Percentiles rank a stretch among this genome's conserved stretches.
These are phyloP conservation scores for Zapornia atra DNA, from an alignment of 2,113 vertebrate genomes.

Conservation along the genomic window DNA sequence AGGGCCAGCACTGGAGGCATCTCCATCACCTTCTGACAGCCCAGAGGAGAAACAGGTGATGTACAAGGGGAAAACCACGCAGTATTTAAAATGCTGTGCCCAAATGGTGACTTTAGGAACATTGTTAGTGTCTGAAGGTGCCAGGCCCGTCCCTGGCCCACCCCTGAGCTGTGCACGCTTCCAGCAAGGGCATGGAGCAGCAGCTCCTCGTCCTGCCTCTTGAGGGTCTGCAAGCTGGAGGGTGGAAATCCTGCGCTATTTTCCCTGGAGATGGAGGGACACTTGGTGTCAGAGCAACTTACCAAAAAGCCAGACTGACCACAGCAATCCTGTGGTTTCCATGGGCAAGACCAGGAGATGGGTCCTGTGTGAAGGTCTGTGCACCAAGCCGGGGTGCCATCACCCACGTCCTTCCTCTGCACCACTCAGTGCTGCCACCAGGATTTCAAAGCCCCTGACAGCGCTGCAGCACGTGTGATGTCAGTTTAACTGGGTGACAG, in stretches of 20 bases:
- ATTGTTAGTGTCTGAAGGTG: background rate
- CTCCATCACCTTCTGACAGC: background rate
- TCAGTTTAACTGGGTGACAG: background rate
- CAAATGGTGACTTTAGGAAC: too few species aligned
- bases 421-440: background rate
- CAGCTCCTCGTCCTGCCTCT: fast-evolving
- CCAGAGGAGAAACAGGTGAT: background rate
- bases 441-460: background rate
- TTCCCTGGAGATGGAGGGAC: background rate
- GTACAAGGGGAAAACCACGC: background rate
- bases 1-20: background rate
- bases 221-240: background rate
- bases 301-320: background rate
- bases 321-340: background rate
- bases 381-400: background rate
- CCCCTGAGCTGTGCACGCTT: fast-evolving
- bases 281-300: too few species aligned
- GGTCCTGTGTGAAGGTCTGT: background rate
- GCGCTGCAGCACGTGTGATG: background rate
- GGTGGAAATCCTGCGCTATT: background rate
- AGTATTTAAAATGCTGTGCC: too few species aligned
- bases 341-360: background rate
- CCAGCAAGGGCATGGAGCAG: background rate
- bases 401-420: background rate
- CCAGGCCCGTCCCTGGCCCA: background rate